Evolutionary conservation across 2,113 vertebrate genomes (phyloP).

Genomic region (Actenoides lindsayi): DNA sequence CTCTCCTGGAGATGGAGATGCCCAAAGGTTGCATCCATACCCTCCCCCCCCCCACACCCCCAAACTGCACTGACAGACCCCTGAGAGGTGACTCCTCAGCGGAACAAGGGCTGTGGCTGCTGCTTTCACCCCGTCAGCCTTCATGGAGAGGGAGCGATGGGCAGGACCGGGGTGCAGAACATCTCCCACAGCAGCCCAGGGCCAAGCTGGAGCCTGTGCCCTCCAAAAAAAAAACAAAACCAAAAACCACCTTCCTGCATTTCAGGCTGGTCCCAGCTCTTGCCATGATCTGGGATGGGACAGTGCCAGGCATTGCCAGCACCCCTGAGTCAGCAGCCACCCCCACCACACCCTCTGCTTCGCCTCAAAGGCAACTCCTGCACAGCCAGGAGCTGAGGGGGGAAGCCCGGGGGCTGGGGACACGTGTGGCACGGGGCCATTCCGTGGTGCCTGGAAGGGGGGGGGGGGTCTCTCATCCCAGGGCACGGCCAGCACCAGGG

Average conservation of each 20-base stretch:
- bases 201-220: neutral
- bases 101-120: neutral
- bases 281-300: neutral
- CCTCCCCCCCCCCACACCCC: accelerated
- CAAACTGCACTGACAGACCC: neutral
- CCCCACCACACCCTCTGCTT: neutral
- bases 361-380: accelerated
- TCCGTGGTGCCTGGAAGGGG: neutral
- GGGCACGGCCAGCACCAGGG: neutral
- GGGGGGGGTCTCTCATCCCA: neutral
- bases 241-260: neutral
- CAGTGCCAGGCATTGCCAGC: neutral
- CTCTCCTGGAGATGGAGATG: neutral
- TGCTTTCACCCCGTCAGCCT: neutral
- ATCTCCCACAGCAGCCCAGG: neutral
- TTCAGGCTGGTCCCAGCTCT: neutral
- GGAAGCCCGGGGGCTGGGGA: neutral
- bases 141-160: neutral
- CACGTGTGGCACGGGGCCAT: accelerated
- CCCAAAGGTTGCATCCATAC: neutral
- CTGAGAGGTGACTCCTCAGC: accelerated
- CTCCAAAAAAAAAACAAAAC: neutral
- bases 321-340: neutral
- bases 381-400: accelerated
- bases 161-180: neutral